These are phyloP conservation scores for Drosophila hawaiiensis DNA, from an alignment of 2,888 invertebrate species.

Conservation along the genomic window DNA sequence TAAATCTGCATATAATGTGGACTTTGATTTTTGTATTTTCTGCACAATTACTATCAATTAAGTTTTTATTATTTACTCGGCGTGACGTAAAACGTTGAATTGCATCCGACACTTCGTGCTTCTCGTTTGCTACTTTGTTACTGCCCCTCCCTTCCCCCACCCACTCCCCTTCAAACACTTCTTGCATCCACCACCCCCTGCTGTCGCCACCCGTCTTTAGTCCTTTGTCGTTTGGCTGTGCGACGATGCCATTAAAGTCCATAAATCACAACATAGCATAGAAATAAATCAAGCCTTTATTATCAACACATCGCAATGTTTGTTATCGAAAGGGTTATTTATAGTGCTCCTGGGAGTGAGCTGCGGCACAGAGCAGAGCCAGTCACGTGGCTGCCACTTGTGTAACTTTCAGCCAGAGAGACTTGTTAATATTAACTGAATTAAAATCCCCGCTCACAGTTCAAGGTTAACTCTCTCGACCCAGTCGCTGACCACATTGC, in stretches of 20 bases:
- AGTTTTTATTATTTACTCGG: slow-evolving; percentile 14
- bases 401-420: slow-evolving; percentile 49
- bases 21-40: background rate
- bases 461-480: slow-evolving; percentile 57
- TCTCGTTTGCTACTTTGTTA: slow-evolving; percentile 2
- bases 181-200: background rate
- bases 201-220: slow-evolving; percentile 3
- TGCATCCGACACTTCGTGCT: slow-evolving; percentile 17
- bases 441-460: slow-evolving; percentile 57
- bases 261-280: slow-evolving; percentile 79
- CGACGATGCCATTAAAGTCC: slow-evolving; percentile 73
- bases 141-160: background rate
- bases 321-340: slow-evolving; percentile 81
- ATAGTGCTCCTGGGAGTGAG: slow-evolving; percentile 72
- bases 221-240: slow-evolving; percentile 17
- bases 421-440: slow-evolving; percentile 66
- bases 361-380: slow-evolving; percentile 11
- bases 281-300: slow-evolving; percentile 81
- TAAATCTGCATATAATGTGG: background rate
- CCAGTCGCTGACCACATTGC: slow-evolving; percentile 57
- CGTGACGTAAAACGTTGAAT: slow-evolving; percentile 52
- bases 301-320: slow-evolving; percentile 81
- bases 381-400: slow-evolving; percentile 26
- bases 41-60: background rate
- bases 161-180: background rate